These are phyloP conservation scores for Thymallus thymallus DNA, from an alignment of 2,113 vertebrate genomes.

Conservation along the genomic window DNA sequence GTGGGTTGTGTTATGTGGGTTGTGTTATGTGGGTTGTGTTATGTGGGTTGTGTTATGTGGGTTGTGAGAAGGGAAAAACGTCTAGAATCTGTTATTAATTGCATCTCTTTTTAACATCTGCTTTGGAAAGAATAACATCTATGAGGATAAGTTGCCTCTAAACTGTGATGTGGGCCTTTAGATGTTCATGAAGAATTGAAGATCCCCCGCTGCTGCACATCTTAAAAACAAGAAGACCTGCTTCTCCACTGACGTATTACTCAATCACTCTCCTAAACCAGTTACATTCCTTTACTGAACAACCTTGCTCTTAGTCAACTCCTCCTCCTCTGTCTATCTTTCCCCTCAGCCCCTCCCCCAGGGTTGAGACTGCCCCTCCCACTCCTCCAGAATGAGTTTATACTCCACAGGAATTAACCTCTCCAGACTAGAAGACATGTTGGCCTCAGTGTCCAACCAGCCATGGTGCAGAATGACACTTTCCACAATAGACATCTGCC, in stretches of 20 bases:
- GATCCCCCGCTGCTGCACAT: background rate
- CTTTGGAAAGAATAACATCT: background rate
- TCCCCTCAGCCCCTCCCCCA: conserved; percentile 2
- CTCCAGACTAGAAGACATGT: background rate
- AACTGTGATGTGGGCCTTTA: too few relatives aligned
- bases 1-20: background rate
- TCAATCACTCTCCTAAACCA: background rate
- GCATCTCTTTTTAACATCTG: background rate
- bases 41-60: background rate
- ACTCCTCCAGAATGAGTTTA: background rate
- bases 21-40: background rate
- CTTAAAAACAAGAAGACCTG: background rate
- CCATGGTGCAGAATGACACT: background rate
- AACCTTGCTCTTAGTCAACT: too few relatives aligned
- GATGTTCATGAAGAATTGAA: too few relatives aligned
- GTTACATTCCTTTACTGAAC: too few relatives aligned
- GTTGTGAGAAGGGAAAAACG: background rate
- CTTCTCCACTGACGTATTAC: background rate
- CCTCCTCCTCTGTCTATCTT: background rate
- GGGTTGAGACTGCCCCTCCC: background rate
- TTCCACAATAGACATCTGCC: background rate
- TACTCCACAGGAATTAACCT: background rate
- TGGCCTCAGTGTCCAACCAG: background rate
- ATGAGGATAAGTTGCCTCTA: too few relatives aligned
- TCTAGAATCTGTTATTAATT: background rate